phyloP scores from a whole-genome alignment of 2,888 invertebrate species.

The Celastrina argiolus region DNA sequence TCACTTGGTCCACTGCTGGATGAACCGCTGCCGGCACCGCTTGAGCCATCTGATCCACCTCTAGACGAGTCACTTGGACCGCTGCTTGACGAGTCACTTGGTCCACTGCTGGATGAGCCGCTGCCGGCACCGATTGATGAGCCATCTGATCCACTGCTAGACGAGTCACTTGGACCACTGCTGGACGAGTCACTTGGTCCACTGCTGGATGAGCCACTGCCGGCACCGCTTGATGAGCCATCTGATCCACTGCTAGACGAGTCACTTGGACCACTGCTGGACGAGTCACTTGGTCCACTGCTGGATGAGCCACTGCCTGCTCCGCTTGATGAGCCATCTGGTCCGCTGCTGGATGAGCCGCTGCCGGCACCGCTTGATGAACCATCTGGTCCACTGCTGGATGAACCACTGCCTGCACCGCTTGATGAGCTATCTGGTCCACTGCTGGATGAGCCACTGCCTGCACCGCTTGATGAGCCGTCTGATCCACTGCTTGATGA shows the following conservation, averaged over 20 bases:
- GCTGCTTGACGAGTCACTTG: not conserved
- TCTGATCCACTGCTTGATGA: not conserved
- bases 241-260: not conserved
- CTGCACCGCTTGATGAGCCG: not conserved
- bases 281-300: not conserved
- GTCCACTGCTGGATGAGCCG: slow-evolving; percentile 34
- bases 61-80: not conserved
- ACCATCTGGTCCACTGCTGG: not conserved
- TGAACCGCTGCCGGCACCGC: not conserved
- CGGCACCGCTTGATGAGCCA: not conserved
- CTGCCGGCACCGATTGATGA: not conserved
- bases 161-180: not conserved
- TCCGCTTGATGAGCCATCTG: not conserved
- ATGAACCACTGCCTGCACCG: not conserved
- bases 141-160: not conserved
- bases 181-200: not conserved
- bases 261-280: not conserved
- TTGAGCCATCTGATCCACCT: not conserved
- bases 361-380: not conserved
- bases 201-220: not conserved
- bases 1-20: not conserved
- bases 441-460: not conserved
- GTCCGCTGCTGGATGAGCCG: not conserved
- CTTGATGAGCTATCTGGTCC: not conserved
- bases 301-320: not conserved